Evolutionary conservation across 2,113 vertebrate species (phyloP).

Genomic region (Scolopax mira): DNA sequence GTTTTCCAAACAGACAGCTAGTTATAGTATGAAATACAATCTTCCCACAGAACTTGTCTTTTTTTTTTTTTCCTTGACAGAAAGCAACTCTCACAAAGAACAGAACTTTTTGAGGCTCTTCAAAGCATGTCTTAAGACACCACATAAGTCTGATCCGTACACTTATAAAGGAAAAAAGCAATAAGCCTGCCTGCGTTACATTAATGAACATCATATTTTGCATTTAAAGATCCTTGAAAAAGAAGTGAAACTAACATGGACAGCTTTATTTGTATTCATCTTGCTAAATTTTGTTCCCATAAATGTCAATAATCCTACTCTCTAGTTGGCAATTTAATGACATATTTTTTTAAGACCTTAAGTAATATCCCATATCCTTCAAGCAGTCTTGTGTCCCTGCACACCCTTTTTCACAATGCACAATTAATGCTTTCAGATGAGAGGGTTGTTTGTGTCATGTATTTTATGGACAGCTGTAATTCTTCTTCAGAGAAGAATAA

Average conservation of each 20-base stretch:
- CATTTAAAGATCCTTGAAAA: not conserved
- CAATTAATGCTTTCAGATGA: slow-evolving; percentile 5
- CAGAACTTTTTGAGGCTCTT: not conserved
- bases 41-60: not conserved
- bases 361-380: not conserved
- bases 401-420: not conserved
- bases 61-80: not conserved
- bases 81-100: not conserved
- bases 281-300: not conserved
- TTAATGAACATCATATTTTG: not conserved
- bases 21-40: not conserved
- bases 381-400: not conserved
- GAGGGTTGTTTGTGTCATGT: not conserved
- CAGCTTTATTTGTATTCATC: slow-evolving; percentile 7
- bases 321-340: not conserved
- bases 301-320: slow-evolving; percentile 17
- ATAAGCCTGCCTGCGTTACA: not conserved
- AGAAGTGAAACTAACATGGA: not conserved
- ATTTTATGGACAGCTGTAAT: not conserved
- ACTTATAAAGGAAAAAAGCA: not conserved
- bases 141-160: not conserved
- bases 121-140: not conserved
- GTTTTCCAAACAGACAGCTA: not conserved
- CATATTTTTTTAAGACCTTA: not conserved
- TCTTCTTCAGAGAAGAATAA: not conserved